Conservation (phyloP, 2,113 vertebrate genomes). For the Oncorhynchus nerka region DNA sequence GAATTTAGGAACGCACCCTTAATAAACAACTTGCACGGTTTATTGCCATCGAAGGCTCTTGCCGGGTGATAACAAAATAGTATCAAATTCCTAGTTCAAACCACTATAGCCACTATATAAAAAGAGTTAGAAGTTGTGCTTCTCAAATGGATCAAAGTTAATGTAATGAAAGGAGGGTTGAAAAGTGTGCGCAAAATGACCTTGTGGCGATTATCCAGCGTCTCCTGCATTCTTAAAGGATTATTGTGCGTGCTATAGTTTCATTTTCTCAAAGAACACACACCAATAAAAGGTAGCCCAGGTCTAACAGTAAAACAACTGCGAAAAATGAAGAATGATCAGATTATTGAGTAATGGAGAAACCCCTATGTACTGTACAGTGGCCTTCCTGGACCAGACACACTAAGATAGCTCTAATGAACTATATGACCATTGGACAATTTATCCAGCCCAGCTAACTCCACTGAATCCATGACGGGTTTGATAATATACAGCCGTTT, state of each 20-base stretch:
- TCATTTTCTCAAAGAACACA: too few species aligned
- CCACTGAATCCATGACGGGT: not conserved
- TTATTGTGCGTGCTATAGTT: not conserved
- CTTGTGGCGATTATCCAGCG: not conserved
- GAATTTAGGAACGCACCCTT: too few species aligned
- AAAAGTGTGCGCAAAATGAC: not conserved
- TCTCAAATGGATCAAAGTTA: constrained; percentile 21
- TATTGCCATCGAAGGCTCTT: too few species aligned
- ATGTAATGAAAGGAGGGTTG: not conserved
- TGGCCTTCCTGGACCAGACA: not conserved
- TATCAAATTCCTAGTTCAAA: too few species aligned
- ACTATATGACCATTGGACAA: not conserved
- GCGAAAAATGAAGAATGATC: too few species aligned
- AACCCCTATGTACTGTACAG: not conserved
- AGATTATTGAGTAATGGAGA: too few species aligned
- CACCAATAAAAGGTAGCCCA: too few species aligned
- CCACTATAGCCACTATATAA: too few species aligned
- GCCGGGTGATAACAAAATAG: too few species aligned
- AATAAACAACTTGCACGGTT: too few species aligned
- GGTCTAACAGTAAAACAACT: too few species aligned
- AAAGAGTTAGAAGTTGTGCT: constrained; percentile 9
- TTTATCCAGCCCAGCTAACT: not conserved
- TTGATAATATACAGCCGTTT: not conserved
- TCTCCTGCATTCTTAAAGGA: not conserved
- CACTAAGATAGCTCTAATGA: too few species aligned